These are phyloP conservation scores for Actinia tenebrosa DNA, from an alignment of 64 coral and sea anemone species.

Conservation along the genomic window DNA sequence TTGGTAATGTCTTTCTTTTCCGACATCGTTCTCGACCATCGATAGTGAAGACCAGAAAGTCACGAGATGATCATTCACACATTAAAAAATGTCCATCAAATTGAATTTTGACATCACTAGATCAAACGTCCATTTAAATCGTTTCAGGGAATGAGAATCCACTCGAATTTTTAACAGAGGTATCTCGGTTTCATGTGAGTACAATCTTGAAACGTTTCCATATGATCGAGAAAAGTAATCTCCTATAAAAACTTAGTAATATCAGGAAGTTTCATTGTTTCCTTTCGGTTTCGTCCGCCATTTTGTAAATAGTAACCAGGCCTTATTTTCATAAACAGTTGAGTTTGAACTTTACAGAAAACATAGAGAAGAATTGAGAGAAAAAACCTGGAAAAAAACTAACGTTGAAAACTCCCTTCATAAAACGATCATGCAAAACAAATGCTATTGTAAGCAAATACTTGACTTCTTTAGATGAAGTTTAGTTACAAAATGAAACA, in stretches of 20 bases:
- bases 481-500: neutral
- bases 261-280: neutral
- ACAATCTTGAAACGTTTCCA: neutral
- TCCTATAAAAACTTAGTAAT: neutral
- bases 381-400: neutral
- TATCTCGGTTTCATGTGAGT: too few species aligned
- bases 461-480: neutral
- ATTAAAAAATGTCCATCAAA: neutral
- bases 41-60: neutral
- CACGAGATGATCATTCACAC: neutral
- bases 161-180: neutral
- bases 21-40: conserved; percentile 11
- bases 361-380: neutral
- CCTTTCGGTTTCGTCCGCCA: conserved; percentile 10
- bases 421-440: neutral
- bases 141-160: neutral
- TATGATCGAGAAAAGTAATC: neutral
- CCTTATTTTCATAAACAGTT: neutral
- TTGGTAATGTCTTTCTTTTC: conserved; percentile 43
- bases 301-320: conserved; percentile 7
- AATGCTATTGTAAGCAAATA: neutral
- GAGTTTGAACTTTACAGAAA: neutral
- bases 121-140: neutral
- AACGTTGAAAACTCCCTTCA: neutral
- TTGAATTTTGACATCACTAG: neutral